Evolutionary conservation across 2,113 vertebrate species (phyloP).

Genomic region (Pseudorhombus dupliciocellatus): DNA sequence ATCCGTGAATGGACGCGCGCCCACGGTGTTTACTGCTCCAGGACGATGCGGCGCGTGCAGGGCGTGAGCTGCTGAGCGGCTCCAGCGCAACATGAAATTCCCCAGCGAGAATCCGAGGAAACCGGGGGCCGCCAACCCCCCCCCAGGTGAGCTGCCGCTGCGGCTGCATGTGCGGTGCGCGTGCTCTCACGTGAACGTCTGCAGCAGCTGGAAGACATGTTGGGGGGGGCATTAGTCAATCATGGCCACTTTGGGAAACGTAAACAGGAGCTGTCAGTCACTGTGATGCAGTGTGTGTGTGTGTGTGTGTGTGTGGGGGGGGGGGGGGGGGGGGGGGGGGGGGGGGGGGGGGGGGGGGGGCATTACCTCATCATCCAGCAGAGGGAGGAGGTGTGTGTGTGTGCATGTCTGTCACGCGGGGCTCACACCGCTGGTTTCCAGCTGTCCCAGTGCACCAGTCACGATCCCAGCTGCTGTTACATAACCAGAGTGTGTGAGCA

Average conservation of each 20-base stretch:
- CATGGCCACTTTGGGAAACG: not conserved
- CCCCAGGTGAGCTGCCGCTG: conserved; percentile 94
- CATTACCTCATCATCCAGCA: not conserved
- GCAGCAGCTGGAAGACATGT: too few relatives aligned
- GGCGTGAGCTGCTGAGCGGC: conserved; percentile 51
- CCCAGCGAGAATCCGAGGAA: conserved; percentile 96
- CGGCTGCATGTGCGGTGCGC: too few relatives aligned
- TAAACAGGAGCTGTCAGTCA: not conserved
- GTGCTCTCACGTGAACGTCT: too few relatives aligned
- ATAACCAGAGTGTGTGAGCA: too few relatives aligned
- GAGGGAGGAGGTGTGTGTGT: too few relatives aligned
- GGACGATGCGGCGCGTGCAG: conserved; percentile 51
- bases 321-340: too few relatives aligned
- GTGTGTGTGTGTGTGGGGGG: too few relatives aligned
- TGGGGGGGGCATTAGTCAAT: not conserved
- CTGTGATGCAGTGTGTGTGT: too few relatives aligned
- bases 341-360: not conserved
- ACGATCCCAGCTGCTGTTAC: too few relatives aligned
- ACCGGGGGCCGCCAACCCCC: conserved; percentile 91
- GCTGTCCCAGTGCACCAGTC: too few relatives aligned
- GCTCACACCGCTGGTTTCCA: too few relatives aligned
- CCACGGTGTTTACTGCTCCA: conserved; percentile 34
- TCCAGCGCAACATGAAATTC: conserved; percentile 96
- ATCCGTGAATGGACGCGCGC: conserved; percentile 13
- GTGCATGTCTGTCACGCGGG: too few relatives aligned